A percentile compares a stretch with the other conserved stretches of the same genome.
phyloP scores from a whole-genome alignment of 2,888 invertebrate species.

The Boloria selene region DNA sequence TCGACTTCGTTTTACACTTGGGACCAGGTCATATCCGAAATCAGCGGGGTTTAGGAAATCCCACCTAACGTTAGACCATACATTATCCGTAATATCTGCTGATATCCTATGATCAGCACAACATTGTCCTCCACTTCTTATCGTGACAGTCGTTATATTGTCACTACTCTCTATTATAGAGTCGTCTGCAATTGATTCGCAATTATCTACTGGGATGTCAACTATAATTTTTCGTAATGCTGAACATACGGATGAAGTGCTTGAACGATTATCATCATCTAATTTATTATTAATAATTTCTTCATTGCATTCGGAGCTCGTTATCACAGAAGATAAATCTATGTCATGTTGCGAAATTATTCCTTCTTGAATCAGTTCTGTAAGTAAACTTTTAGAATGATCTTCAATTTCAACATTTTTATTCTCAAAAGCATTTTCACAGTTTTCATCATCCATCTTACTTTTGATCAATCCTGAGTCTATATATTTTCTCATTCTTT shows the following conservation, averaged over 20 bases:
- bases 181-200: conserved; percentile 63
- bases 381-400: conserved; percentile 69
- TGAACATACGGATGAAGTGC: conserved; percentile 58
- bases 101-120: conserved; percentile 77
- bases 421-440: conserved; percentile 40
- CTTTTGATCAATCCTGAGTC: conserved; percentile 74
- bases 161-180: conserved; percentile 65
- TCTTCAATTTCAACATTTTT: conserved; percentile 47
- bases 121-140: conserved; percentile 69
- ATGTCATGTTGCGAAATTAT: conserved; percentile 72
- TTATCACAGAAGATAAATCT: conserved; percentile 67
- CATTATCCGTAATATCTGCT: conserved; percentile 71
- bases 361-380: conserved; percentile 75
- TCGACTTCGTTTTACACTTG: conserved; percentile 70
- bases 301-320: conserved; percentile 64
- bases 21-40: conserved; percentile 74
- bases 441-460: conserved; percentile 51
- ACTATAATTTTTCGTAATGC: conserved; percentile 69
- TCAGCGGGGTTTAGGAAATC: conserved; percentile 75
- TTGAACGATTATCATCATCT: conserved; percentile 66
- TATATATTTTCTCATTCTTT: conserved; percentile 76
- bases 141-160: conserved; percentile 70
- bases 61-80: conserved; percentile 78
- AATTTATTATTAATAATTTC: conserved; percentile 58
- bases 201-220: conserved; percentile 70